phyloP scores from a whole-genome alignment of 2,888 invertebrate species.

The Leucophora obtusa region DNA sequence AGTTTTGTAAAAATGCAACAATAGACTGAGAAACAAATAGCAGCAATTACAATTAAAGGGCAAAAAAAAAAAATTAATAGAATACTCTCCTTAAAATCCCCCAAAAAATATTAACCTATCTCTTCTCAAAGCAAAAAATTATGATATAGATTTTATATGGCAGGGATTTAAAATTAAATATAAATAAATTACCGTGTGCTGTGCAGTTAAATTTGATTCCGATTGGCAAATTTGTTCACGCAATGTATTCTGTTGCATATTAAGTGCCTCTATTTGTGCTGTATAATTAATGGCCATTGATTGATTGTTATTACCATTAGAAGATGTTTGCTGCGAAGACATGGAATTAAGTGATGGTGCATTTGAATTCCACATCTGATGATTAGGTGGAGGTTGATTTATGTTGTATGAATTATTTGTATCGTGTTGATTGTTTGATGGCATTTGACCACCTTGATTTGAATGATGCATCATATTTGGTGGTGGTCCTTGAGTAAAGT shows the following conservation, averaged over 20 bases:
- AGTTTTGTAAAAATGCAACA: too few relatives aligned
- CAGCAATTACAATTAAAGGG: neutral
- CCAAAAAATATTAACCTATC: slow-evolving; percentile 24
- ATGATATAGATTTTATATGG: neutral
- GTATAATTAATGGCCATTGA: slow-evolving; percentile 71
- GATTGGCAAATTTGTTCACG: slow-evolving; percentile 97
- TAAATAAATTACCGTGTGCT: slow-evolving; percentile 86
- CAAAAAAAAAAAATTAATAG: neutral
- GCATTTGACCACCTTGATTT: slow-evolving; percentile 69
- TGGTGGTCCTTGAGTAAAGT: slow-evolving; percentile 67
- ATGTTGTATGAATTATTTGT: slow-evolving; percentile 49
- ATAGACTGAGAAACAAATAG: neutral
- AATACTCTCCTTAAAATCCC: neutral
- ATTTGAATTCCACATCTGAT: slow-evolving; percentile 63
- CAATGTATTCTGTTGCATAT: slow-evolving; percentile 88
- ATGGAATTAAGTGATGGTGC: slow-evolving; percentile 55
- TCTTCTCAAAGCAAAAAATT: slow-evolving; percentile 31
- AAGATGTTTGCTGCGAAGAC: slow-evolving; percentile 70
- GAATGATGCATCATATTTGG: slow-evolving; percentile 69
- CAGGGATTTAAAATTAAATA: neutral
- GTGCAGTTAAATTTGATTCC: slow-evolving; percentile 96
- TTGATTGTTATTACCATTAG: slow-evolving; percentile 45
- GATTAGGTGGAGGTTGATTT: slow-evolving; percentile 63
- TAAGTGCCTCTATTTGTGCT: slow-evolving; percentile 82
- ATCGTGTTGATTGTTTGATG: slow-evolving; percentile 67